These are phyloP conservation scores for Illadopsis cleaveri DNA, from an alignment of 2,113 vertebrate species.

Conservation along the genomic window DNA sequence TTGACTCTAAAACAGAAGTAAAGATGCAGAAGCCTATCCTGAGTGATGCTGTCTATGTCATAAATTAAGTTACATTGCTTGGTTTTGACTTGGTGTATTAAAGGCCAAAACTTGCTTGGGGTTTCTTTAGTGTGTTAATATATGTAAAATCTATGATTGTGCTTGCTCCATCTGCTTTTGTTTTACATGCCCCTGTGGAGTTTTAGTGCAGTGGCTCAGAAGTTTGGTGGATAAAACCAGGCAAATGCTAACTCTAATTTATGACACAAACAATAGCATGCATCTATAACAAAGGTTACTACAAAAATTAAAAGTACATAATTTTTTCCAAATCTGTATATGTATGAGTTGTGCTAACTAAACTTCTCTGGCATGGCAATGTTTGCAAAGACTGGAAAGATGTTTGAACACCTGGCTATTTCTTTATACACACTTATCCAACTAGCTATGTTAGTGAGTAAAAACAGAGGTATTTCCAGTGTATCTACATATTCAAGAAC, in stretches of 20 bases:
- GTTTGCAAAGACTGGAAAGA: background rate
- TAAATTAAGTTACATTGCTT: background rate
- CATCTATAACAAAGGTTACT: background rate
- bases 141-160: background rate
- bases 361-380: background rate
- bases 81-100: background rate
- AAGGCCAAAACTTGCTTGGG: background rate
- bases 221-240: background rate
- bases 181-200: conserved; percentile 23
- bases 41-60: background rate
- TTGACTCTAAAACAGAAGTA: background rate
- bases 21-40: background rate
- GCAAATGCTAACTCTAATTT: background rate
- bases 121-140: background rate
- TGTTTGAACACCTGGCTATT: background rate
- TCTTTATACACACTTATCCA: background rate
- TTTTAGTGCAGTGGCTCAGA: conserved; percentile 41
- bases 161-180: conserved; percentile 23
- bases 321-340: background rate
- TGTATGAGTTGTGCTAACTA: background rate
- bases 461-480: background rate
- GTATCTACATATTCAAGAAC: background rate
- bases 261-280: background rate
- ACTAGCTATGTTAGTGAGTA: background rate
- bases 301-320: rapidly evolving